Evolutionary conservation across 2,113 vertebrate species (phyloP), one percentile per base, ranked within the genome.

Genomic region (Kryptolebias marmoratus): DNA sequence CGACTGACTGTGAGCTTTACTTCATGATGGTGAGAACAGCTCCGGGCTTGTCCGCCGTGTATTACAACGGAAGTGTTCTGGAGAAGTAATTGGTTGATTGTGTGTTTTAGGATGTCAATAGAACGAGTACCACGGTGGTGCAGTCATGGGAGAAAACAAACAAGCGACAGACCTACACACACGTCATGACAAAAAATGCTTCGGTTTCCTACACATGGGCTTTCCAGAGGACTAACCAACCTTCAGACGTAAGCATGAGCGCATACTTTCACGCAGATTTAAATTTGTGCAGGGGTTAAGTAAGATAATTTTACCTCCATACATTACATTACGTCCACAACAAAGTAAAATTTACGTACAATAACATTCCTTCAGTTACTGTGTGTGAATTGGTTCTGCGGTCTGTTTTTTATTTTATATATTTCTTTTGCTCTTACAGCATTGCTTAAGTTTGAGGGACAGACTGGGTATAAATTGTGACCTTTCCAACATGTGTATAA

Each of bases 131-230:
- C 12, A 97, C 94, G 3, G 96, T 99, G 75, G 96, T 99, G 69
- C 96, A 98, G 77, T 98, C 96, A 0, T 99, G 97, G 97, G 95
- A 95, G 74, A 96, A 94, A 88, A 96, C 90, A 13, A 95, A 97
- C 90, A 91, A 93, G 52, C 97, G 95, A 64, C 97, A 97, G 85
- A 95, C 94, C 22, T 99, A 97, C 64, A 96, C 96, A 11, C 96
- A 98, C 53, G 45, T 96, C 49, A 93, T 99, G 90, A 95, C 94
- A 54, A 96, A 96, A 91, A 99, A 99, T 1, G 95, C 96, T 72
- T 95, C 97, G 0, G 95, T 97, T 56, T 96, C 95, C 0, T 99
- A 96, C 90, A 99, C 97, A 0, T 99, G 97, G 98, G 97, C 97
- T 44, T 99, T 99, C 84, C 97, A 99, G 91, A 96, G 96, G 84